Evolutionary conservation across 2,797 vertebrate genomes (phyloP).

Genomic region (Fratercula arctica): DNA sequence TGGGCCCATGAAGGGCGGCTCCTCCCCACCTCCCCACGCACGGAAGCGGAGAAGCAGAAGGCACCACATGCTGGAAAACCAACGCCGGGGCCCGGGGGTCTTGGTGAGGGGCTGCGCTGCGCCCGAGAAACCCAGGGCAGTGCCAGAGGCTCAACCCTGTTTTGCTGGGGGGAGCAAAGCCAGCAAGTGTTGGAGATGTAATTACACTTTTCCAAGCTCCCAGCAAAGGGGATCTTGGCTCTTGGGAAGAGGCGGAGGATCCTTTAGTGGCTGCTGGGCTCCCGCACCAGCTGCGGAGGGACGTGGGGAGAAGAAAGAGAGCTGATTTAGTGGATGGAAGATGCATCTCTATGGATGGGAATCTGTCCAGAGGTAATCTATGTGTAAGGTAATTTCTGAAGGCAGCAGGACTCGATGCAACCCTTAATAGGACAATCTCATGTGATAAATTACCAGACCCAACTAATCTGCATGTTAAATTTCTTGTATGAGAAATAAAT

Average conservation of each 20-base stretch:
- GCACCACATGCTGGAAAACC: neutral
- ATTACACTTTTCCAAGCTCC: slow-evolving; percentile 4
- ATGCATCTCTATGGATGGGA: neutral
- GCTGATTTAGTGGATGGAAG: slow-evolving; percentile 3
- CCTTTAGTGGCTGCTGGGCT: slow-evolving; percentile 2
- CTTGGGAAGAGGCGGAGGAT: neutral
- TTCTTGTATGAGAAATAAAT: slow-evolving; percentile 72
- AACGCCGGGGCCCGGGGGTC: neutral
- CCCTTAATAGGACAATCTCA: slow-evolving; percentile 68
- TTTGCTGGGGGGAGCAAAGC: neutral
- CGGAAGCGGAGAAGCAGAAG: neutral
- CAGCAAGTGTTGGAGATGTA: neutral
- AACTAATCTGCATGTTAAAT: slow-evolving; percentile 77
- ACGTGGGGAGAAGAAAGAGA: neutral
- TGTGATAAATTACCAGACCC: slow-evolving; percentile 72
- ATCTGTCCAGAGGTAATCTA: slow-evolving; percentile 31
- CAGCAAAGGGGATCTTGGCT: neutral
- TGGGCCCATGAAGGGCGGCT: rapidly evolving
- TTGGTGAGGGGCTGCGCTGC: neutral
- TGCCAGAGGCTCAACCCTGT: neutral
- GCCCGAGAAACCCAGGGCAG: neutral
- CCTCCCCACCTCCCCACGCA: neutral
- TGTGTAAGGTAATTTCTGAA: slow-evolving; percentile 42
- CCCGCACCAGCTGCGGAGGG: neutral
- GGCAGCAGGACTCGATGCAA: slow-evolving; percentile 58